Base-by-base conservation (phyloP, 64 coral and sea anemone species). In the Pocillopora damicornis region DNA sequence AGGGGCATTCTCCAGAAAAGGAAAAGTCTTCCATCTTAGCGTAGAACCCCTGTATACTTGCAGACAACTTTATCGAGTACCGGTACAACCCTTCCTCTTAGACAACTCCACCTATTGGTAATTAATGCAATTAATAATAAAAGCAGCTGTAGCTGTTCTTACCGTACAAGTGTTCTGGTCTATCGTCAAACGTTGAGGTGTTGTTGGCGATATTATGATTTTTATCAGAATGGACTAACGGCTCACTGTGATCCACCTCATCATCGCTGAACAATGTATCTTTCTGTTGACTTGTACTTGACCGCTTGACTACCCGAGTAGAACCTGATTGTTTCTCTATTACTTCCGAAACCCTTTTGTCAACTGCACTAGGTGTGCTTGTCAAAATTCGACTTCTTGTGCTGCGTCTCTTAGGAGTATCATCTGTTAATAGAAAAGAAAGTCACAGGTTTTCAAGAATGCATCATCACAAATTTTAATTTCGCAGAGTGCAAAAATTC, bases 91-190 rank as follows among this genome's bases (percentile, higher is more conserved):
- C 16, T 67, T 67, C 22, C 63, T 22, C 15, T 66, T 15, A 1
- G 18, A 71, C 67, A 20, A 30, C 5, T 10, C 67, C 9, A 20
- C 5, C 18, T 1, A 30, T 30, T 30, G 30, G 30, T 30, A 26
- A 63, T 15, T 63, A 63, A 13, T 1, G 16, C 16, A 15, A 1
- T 17, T 7, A 17, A 13, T 17, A 15, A 15, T 63, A 15, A 63
- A 15, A 17, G 1, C 4, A 63, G 67, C 22, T n/a, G 20, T 20
- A 23, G 1, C 11, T 35, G 35, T 83, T 51, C 81, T 73, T 37
- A 85, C 81, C 81, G 71, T 85, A 85, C 8, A 85, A 66, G 37
- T 85, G 81, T 71, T 68, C 12, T 9, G 81, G 81, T 57, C 15
- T 77, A 57, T 77, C 75, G 20, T 85, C 81, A 58, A 85, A 85